Evolutionary conservation across 1,140 invertebrate species (phyloP), one percentile per base, ranked within the genome.

Genomic region (Drosophila insularis): DNA sequence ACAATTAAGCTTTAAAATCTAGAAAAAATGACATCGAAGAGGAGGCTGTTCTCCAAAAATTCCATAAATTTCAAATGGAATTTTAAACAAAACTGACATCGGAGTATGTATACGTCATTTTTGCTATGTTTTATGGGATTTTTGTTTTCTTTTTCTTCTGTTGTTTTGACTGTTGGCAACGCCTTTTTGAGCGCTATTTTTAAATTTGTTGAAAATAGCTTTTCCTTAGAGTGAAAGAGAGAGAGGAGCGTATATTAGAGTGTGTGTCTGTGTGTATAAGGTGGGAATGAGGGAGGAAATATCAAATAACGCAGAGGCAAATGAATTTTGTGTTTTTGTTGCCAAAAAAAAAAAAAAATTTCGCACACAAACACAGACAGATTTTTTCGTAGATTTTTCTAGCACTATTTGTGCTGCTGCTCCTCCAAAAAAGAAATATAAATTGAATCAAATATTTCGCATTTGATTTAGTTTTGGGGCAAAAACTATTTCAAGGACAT

Each of bases 401-500:
- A 55, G 53, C 43, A 27, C 32, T 21, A 17, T 61, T 46, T 59
- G 64, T 37, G 27, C 67, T 53, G 65, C 61, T 56, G 75, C 71
- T 79, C 76, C 79, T 86, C 79, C 81, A 86, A 71, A 76, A 78
- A 54, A 63, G 68, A 70, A 71, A 78, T 50, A 63, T 66, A 70
- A 71, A 71, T 64, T 64, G 39, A 65, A 77, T 59, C 63, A 61
- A 61, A 61, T 59, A 72, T 75, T 72, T 60, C 37, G 1, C 60
- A 67, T 80, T 78, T 81, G 66, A 70, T 74, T 76, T 76, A 23
- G 65, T 76, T 76, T 76, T 63, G 19, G 61, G 50, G 14, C n/a
- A 13, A n/a, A 85, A 85, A 87, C 65, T 81, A 87, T 85, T 87
- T 86, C 81, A 86, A 86, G 81, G 81, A 86, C 78, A 76, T 53